Percentiles rank a stretch among this genome's conserved stretches.
phyloP scores from a whole-genome alignment of 2,888 invertebrate species.

The Galerucella pusilla region DNA sequence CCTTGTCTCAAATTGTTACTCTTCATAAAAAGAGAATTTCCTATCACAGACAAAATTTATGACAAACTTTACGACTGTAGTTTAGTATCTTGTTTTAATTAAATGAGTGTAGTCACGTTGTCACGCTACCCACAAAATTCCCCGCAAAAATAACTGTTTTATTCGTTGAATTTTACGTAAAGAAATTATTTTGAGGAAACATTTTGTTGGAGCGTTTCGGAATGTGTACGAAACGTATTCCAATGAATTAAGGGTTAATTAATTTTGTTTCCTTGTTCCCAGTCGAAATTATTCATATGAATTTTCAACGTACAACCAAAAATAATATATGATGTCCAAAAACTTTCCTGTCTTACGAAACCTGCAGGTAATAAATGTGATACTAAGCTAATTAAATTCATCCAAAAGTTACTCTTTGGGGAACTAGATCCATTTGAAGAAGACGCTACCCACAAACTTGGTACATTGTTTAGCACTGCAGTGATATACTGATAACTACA shows the following conservation, averaged over 20 bases:
- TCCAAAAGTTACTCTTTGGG: too few relatives aligned
- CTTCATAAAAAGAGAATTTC: conserved; percentile 20
- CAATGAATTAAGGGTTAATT: neutral
- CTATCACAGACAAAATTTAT: conserved; percentile 27
- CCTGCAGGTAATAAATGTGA: too few relatives aligned
- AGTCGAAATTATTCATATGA: neutral
- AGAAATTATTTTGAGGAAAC: neutral
- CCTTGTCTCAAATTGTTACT: neutral
- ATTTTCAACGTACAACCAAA: too few relatives aligned
- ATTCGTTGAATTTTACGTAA: conserved; percentile 39
- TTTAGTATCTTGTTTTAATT: conserved; percentile 34
- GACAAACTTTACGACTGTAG: conserved; percentile 26
- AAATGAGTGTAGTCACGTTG: conserved; percentile 28
- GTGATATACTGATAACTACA: too few relatives aligned
- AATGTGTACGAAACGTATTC: neutral
- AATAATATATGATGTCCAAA: too few relatives aligned
- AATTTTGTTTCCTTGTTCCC: neutral
- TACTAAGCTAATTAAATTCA: too few relatives aligned
- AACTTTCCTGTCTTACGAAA: too few relatives aligned
- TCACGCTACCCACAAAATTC: conserved; percentile 26
- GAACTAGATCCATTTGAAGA: too few relatives aligned
- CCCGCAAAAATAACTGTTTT: conserved; percentile 22
- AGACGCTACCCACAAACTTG: too few relatives aligned
- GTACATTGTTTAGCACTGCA: too few relatives aligned
- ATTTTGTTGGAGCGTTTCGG: neutral